These are phyloP conservation scores for Petroica traversi DNA, from an alignment of 2,113 vertebrate genomes.

Conservation along the genomic window DNA sequence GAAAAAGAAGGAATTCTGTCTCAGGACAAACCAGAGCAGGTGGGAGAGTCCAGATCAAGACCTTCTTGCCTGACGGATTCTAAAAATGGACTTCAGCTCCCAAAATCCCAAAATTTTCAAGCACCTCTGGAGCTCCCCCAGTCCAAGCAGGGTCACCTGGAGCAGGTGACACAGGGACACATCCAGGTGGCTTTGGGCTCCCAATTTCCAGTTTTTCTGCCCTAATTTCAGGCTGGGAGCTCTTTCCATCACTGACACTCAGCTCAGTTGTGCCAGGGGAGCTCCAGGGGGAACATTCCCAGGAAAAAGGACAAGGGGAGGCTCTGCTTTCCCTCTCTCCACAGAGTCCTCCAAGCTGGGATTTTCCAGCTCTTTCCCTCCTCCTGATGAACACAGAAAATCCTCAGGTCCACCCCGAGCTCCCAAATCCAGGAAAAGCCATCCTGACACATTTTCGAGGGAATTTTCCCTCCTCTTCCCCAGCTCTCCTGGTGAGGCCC, in stretches of 20 bases:
- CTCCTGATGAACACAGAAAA: background rate
- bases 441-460: background rate
- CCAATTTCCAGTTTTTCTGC: background rate
- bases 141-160: background rate
- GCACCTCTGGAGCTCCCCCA: background rate
- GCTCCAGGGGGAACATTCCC: background rate
- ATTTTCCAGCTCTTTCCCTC: background rate
- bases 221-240: background rate
- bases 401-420: background rate
- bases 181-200: background rate
- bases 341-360: background rate
- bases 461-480: background rate
- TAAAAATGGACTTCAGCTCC: background rate
- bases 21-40: background rate
- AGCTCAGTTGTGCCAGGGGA: background rate
- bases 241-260: background rate
- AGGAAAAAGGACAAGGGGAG: background rate
- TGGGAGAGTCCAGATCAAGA: background rate
- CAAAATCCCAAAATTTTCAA: background rate
- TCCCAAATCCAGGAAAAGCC: background rate
- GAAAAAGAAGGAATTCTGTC: background rate
- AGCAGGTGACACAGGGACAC: background rate
- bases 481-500: background rate
- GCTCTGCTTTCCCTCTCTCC: background rate
- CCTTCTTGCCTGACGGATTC: background rate